Percentiles rank a stretch among this genome's conserved stretches.
Evolutionary conservation across 2,888 invertebrate genomes (phyloP).

Genomic region (Rhagophthalmus giganteus): DNA sequence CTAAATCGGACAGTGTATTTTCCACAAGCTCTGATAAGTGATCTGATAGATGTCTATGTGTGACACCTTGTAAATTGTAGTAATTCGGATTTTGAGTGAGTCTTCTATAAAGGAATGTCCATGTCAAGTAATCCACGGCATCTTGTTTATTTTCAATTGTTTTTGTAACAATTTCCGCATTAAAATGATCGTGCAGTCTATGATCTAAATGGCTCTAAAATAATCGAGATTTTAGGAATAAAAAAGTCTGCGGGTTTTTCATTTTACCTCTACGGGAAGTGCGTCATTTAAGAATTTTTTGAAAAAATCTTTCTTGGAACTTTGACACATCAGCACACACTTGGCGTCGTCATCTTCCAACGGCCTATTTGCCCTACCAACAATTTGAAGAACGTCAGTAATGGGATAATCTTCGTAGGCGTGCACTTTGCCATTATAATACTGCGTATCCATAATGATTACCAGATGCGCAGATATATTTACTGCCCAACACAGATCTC

Average conservation of each 20-base stretch:
- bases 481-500: constrained; percentile 91
- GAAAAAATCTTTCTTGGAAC: constrained; percentile 97
- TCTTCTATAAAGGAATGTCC: constrained; percentile 97
- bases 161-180: constrained; percentile 99
- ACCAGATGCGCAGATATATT: constrained; percentile 91
- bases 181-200: constrained; percentile 97
- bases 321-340: constrained; percentile 95
- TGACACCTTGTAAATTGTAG: constrained; percentile 95
- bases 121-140: constrained; percentile 98
- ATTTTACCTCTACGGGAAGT: constrained; percentile 81
- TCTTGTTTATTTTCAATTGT: constrained; percentile 99
- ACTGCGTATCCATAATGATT: constrained; percentile 95
- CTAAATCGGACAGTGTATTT: constrained; percentile 89
- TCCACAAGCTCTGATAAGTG: constrained; percentile 98
- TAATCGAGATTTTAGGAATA: too few relatives aligned
- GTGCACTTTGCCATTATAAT: constrained; percentile 79
- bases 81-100: constrained; percentile 99
- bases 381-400: constrained; percentile 96
- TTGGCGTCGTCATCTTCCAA: constrained; percentile 89
- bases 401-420: constrained; percentile 98
- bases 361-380: constrained; percentile 94
- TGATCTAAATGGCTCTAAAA: constrained; percentile 93
- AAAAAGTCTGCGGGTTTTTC: too few relatives aligned
- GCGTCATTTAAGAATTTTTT: constrained; percentile 98
- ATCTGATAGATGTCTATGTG: constrained; percentile 95